Base-by-base conservation (phyloP, 2,888 invertebrate genomes). In the Ephialtes manifestator region DNA sequence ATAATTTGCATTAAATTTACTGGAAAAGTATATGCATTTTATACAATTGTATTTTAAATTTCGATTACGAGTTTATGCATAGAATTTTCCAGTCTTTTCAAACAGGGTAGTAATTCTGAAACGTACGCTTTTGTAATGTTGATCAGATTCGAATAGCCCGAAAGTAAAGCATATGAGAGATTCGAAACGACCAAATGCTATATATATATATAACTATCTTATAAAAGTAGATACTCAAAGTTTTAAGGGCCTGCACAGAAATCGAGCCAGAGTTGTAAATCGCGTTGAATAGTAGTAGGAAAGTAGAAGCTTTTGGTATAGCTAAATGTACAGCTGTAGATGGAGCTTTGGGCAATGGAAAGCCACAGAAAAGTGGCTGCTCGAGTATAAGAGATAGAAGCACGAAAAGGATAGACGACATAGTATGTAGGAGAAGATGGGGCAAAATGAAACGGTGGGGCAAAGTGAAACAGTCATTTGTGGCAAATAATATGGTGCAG, bases 161-260 rank as follows among this genome's bases (percentile, higher is more conserved):
- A 39, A 39, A 39, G 35, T 8, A 48, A 15, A 48, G n/a, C 48
- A 51, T 18, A 51, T 18, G 51, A 51, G 51, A n/a, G 8, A 51
- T 51, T 24, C 11, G 28, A 28, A 60, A 1, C n/a, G n/a, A 15
- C 35, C n/a, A 60, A 24, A 10, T 20, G 20, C 24, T 1, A 46
- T 24, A 43, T 1, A 46, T 24, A 43, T 20, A 43, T 20, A 35
- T 18, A 46, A 24, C 35, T 35, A 39, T n/a, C n/a, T 39, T 63
- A 18, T 63, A 63, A 63, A 63, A 63, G 63, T 63, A 46, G 67
- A 20, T 46, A 67, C 20, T 67, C 11, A 67, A 46, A 67, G 67
- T 67, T 67, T 46, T 67, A 67, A 46, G 46, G 24, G 39, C 46
- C 46, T 15, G 39, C 3, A 46, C 20, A 24, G 67, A 67, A 46